Percentiles rank a stretch among this genome's conserved stretches.
Evolutionary conservation across 1,140 invertebrate genomes (phyloP).

Genomic region (Homarus americanus): DNA sequence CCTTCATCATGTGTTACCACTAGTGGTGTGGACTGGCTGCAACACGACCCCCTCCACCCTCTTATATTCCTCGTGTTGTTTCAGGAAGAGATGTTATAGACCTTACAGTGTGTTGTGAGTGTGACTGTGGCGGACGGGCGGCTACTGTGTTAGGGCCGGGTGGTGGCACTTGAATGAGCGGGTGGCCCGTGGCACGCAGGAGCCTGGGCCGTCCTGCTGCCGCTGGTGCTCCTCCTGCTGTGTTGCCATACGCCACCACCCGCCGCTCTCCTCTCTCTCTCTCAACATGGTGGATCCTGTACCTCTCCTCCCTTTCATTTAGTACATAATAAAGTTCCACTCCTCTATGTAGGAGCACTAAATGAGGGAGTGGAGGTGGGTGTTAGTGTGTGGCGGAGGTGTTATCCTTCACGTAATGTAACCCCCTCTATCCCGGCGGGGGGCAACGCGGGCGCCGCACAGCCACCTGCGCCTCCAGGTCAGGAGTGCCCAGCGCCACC

Average conservation of each 20-base stretch:
- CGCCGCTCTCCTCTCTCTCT: neutral
- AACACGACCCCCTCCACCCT: neutral
- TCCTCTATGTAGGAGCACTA: neutral
- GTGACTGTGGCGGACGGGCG: too few relatives aligned
- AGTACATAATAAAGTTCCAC: neutral
- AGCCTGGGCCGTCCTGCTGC: neutral
- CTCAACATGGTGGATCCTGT: neutral
- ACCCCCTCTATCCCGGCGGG: too few relatives aligned
- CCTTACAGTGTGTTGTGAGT: neutral
- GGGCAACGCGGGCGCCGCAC: neutral
- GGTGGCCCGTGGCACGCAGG: neutral
- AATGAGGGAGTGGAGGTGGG: constrained; percentile 5
- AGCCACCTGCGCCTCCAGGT: constrained; percentile 66
- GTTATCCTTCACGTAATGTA: too few relatives aligned
- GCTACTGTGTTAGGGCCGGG: neutral
- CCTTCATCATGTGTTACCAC: too few relatives aligned
- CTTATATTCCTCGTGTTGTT: neutral
- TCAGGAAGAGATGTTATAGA: neutral
- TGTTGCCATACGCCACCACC: neutral
- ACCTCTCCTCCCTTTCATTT: neutral
- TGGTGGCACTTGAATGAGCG: neutral
- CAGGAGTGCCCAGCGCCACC: constrained; percentile 55
- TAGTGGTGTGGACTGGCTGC: too few relatives aligned
- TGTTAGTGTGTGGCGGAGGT: constrained; percentile 22
- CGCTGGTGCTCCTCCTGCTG: neutral